These are phyloP conservation scores for Apeira syringaria DNA, from an alignment of 2,888 invertebrate genomes.

Conservation along the genomic window DNA sequence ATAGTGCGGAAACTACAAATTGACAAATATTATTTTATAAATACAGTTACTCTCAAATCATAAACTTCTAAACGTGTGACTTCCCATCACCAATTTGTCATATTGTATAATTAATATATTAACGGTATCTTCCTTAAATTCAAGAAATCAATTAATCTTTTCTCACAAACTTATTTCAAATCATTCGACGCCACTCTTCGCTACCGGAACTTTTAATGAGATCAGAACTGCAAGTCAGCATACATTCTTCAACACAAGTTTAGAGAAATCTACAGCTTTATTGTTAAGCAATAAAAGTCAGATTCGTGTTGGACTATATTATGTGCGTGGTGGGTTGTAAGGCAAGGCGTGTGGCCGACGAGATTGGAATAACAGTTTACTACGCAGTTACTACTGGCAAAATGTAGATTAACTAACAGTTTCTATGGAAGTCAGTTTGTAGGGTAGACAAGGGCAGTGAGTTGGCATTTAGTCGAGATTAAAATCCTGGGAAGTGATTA, in stretches of 20 bases:
- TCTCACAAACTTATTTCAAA: constrained; percentile 22
- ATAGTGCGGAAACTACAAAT: constrained; percentile 12
- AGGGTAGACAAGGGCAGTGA: constrained; percentile 23
- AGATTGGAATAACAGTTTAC: not conserved
- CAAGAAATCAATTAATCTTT: constrained; percentile 27
- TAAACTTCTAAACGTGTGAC: constrained; percentile 10
- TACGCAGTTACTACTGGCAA: not conserved
- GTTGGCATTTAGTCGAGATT: constrained; percentile 20
- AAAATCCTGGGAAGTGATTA: constrained; percentile 20
- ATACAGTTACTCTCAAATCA: not conserved
- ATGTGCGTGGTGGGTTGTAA: constrained; percentile 3
- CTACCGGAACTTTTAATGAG: constrained; percentile 41
- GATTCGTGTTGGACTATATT: not conserved
- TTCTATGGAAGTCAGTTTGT: not conserved
- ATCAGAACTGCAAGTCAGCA: constrained; percentile 26
- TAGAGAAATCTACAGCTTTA: not conserved
- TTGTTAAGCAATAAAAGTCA: not conserved
- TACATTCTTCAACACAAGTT: not conserved
- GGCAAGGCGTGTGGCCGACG: constrained; percentile 13
- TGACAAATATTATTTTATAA: not conserved
- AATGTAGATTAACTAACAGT: not conserved
- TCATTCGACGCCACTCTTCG: constrained; percentile 15
- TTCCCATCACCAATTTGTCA: constrained; percentile 16
- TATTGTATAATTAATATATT: constrained; percentile 4
- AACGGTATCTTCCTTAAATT: constrained; percentile 5